A percentile compares a stretch with the other conserved stretches of the same genome.
Evolutionary conservation across 30 jellyfish, hydroid and myxozoan genomes (phyloP).

Genomic region (Aurelia sp.): DNA sequence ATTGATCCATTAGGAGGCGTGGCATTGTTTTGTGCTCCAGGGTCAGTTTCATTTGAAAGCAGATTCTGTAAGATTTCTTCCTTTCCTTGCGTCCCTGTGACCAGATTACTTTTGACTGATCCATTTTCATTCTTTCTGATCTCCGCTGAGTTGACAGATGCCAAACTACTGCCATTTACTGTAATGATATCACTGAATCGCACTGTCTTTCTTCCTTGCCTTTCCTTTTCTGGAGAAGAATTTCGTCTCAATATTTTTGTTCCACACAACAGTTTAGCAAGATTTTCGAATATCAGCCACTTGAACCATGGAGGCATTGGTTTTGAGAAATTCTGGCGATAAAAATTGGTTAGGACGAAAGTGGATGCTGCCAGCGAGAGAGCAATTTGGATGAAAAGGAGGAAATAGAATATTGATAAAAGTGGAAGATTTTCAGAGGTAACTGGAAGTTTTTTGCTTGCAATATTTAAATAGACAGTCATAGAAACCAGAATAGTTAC

Average conservation of each 20-base stretch:
- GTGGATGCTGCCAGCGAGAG: constrained; percentile 78
- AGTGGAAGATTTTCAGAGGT: constrained; percentile 83
- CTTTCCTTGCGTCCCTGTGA: too few species aligned
- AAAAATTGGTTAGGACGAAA: constrained; percentile 55
- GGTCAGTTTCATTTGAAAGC: neutral
- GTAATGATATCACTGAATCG: constrained; percentile 69
- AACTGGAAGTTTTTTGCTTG: constrained; percentile 72
- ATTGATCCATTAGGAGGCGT: neutral
- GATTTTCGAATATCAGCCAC: constrained; percentile 51
- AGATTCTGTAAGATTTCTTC: neutral
- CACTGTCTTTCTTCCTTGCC: constrained; percentile 62
- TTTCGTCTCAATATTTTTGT: neutral
- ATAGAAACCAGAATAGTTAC: constrained; percentile 77
- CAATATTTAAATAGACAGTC: constrained; percentile 78
- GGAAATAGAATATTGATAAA: constrained; percentile 64
- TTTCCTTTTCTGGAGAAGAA: neutral
- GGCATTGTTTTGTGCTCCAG: neutral
- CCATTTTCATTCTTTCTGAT: constrained; percentile 29
- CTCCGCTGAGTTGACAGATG: constrained; percentile 10
- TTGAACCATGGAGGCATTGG: constrained; percentile 80
- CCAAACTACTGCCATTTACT: constrained; percentile 60
- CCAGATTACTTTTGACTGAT: neutral
- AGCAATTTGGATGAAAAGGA: constrained; percentile 63
- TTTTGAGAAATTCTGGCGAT: constrained; percentile 55
- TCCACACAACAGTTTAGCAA: constrained; percentile 68